Percentiles rank a stretch among this genome's conserved stretches.
These are phyloP conservation scores for Desmophyllum pertusum DNA, from an alignment of 92 coral and sea anemone genomes.

Conservation along the genomic window DNA sequence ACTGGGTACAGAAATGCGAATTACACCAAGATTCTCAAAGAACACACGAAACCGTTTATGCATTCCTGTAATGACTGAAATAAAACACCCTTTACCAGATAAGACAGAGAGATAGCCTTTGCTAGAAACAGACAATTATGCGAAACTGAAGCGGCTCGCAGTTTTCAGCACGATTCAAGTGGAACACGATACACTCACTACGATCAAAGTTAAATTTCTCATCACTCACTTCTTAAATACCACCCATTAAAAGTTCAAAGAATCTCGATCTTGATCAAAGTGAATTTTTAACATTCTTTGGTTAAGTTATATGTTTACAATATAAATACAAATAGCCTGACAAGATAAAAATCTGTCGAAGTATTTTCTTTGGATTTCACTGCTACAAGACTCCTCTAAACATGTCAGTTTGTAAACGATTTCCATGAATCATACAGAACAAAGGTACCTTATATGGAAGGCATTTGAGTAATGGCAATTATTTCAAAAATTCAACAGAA, in stretches of 20 bases:
- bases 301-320: not conserved
- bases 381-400: too few species aligned
- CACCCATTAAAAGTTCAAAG: not conserved
- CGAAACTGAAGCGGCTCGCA: not conserved
- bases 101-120: not conserved
- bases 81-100: not conserved
- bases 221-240: not conserved
- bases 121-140: constrained; percentile 3
- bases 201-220: constrained; percentile 24
- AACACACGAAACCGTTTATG: not conserved
- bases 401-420: too few species aligned
- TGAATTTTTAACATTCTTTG: not conserved
- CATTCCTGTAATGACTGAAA: not conserved
- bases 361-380: not conserved
- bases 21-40: not conserved
- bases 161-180: not conserved
- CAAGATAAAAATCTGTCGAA: not conserved
- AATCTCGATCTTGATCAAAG: not conserved
- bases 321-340: not conserved
- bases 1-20: not conserved
- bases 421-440: too few species aligned
- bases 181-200: not conserved
- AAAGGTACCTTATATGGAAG: too few species aligned
- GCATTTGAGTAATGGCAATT: too few species aligned
- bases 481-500: too few species aligned